Evolutionary conservation across 2,113 vertebrate genomes (phyloP), one percentile per base, ranked within the genome.

Genomic region (Anser brachyrhynchus): DNA sequence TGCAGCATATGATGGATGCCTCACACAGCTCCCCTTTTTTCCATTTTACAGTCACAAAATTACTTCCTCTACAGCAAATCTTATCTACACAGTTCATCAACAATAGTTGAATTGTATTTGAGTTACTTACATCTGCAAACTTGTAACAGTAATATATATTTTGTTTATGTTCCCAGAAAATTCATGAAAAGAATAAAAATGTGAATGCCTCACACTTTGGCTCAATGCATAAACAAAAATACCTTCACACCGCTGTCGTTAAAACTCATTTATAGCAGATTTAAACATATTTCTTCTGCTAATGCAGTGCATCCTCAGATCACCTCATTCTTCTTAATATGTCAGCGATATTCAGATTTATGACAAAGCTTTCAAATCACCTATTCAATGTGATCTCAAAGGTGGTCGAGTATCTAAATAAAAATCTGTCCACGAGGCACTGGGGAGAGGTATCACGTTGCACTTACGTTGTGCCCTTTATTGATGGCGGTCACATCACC

Each of bases 331-430:
- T 96, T 96, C 93, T 92, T 89, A 92, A 72, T 25, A 29, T 78
- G 76, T 80, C 90, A 93, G 72, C 0, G 0, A 54, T 80, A 92
- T 33, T 93, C 87, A 90, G 85, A 96, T 94, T 96, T 92, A 96
- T 0, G 0, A 65, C 76, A 89, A 90, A 77, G 76, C 61, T 87
- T 89, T 90, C 52, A 84, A 90, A 94, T 92, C 33, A 67, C 22
- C 73, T 92, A n/a, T 64, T 93, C 61, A 78, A 61, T 61, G 72
- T 75, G 72, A 92, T 90, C 91, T 94, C 83, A 85, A 81, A 95
- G 84, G 89, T 92, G 61, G 59, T 74, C 23, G 43, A 88, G 44
- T 77, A 84, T 75, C 85, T 94, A 90, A 96, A 96, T 89, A 96
- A 94, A 94, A 95, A 83, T 69, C 93, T 83, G 51, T 74, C 78